These are phyloP conservation scores for Melanotaenia pygmaea DNA, from an alignment of 2,797 vertebrate species.

Conservation along the genomic window DNA sequence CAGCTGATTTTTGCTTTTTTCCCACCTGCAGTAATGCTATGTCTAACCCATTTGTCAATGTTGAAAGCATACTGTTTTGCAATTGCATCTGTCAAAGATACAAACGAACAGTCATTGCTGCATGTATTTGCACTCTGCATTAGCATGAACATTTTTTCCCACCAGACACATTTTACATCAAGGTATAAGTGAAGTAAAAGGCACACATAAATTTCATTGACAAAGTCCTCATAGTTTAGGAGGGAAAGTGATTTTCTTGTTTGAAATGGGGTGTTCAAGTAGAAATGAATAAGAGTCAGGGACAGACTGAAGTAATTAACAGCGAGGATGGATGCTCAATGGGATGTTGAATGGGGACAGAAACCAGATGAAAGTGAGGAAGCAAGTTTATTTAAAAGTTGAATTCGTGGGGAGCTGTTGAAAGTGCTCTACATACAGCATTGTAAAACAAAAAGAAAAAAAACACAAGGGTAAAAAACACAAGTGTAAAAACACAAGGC, in stretches of 20 bases:
- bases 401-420: conserved; percentile 39
- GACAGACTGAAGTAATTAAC: conserved; percentile 32
- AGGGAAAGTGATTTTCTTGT: conserved; percentile 22
- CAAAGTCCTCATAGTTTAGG: conserved; percentile 5
- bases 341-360: conserved; percentile 32
- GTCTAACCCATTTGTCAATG: conserved; percentile 20
- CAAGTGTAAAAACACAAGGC: neutral
- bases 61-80: conserved; percentile 45
- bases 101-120: conserved; percentile 28
- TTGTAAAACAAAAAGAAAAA: conserved; percentile 19
- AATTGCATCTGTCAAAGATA: conserved; percentile 44
- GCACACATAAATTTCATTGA: conserved; percentile 21
- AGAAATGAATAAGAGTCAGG: conserved; percentile 37
- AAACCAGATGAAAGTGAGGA: conserved; percentile 53
- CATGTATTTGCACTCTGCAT: conserved; percentile 38
- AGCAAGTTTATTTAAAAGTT: conserved; percentile 47
- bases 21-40: conserved; percentile 23
- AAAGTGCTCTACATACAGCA: conserved; percentile 37
- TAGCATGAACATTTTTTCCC: conserved; percentile 15
- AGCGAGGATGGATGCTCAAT: conserved; percentile 29
- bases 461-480: neutral
- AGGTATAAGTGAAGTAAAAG: conserved; percentile 36
- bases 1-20: conserved; percentile 23
- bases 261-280: conserved; percentile 19
- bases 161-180: conserved; percentile 21